phyloP scores from a whole-genome alignment of 2,797 vertebrate species.

The Geotrypetes seraphini region DNA sequence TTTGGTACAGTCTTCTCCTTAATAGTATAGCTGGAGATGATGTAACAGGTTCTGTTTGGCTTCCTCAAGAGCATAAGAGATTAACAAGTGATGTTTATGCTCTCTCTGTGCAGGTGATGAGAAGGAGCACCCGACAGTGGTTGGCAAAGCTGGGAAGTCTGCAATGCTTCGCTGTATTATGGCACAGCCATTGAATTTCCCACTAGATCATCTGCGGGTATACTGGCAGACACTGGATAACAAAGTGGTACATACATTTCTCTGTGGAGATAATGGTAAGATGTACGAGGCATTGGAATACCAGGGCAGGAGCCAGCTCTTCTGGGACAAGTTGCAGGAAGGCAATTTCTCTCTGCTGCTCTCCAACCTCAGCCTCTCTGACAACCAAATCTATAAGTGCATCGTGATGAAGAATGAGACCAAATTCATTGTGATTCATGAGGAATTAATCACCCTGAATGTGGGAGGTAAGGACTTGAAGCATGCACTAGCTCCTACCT shows the following conservation, averaged over 20 bases:
- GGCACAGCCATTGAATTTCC: background rate
- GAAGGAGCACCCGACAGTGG: background rate
- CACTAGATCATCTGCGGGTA: slow-evolving; percentile 10
- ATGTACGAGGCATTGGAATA: slow-evolving; percentile 12
- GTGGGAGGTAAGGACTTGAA: slow-evolving; percentile 41
- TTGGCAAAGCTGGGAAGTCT: slow-evolving; percentile 26
- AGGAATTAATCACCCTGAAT: slow-evolving; percentile 17
- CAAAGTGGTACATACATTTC: slow-evolving; percentile 22
- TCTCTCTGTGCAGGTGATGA: slow-evolving; percentile 13
- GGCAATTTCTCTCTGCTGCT: slow-evolving; percentile 43
- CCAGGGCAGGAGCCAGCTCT: slow-evolving; percentile 28
- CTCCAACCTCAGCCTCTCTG: slow-evolving; percentile 25
- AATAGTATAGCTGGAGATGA: too few species aligned
- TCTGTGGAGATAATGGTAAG: slow-evolving; percentile 8
- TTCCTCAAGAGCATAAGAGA: too few species aligned
- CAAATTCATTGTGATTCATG: accelerated
- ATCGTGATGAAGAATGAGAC: slow-evolving; percentile 14
- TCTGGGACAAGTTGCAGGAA: slow-evolving; percentile 8
- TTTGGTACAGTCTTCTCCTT: too few species aligned
- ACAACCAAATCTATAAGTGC: slow-evolving; percentile 31
- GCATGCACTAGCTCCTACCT: too few species aligned
- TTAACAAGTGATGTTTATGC: too few species aligned
- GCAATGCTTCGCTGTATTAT: slow-evolving; percentile 26
- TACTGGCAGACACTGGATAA: slow-evolving; percentile 41
- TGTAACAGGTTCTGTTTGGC: too few species aligned